Conservation (phyloP, 2,113 vertebrate species). For the Chamaea fasciata region DNA sequence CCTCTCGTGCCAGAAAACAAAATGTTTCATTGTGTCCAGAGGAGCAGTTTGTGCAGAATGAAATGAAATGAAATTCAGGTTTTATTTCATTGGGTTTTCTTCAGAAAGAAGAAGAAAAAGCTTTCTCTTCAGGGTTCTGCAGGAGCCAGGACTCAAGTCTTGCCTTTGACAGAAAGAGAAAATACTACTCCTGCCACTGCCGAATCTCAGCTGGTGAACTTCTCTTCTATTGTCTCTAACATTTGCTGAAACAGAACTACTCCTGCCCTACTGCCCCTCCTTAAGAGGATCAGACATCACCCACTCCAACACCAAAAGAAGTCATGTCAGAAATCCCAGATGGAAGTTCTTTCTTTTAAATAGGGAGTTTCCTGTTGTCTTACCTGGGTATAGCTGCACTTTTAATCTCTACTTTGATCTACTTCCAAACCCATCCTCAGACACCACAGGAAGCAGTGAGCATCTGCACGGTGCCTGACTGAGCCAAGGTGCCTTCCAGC, state of each 20-base stretch:
- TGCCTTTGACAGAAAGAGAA: neutral
- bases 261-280: neutral
- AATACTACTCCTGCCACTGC: neutral
- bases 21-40: neutral
- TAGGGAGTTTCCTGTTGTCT: neutral
- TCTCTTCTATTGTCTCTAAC: neutral
- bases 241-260: neutral
- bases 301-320: neutral
- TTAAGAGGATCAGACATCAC: neutral
- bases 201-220: neutral
- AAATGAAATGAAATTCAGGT: neutral
- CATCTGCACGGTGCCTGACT: rapidly evolving
- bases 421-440: neutral
- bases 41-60: neutral
- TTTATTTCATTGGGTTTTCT: neutral
- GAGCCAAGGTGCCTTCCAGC: neutral
- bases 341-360: neutral
- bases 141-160: neutral
- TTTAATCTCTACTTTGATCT: neutral
- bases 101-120: neutral
- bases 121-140: neutral
- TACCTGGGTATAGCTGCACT: neutral
- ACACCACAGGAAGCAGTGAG: neutral
- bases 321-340: neutral
- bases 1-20: neutral